Evolutionary conservation across 2,888 invertebrate genomes (phyloP), one percentile per base, ranked within the genome.

Genomic region (Ditylenchus weischeri): DNA sequence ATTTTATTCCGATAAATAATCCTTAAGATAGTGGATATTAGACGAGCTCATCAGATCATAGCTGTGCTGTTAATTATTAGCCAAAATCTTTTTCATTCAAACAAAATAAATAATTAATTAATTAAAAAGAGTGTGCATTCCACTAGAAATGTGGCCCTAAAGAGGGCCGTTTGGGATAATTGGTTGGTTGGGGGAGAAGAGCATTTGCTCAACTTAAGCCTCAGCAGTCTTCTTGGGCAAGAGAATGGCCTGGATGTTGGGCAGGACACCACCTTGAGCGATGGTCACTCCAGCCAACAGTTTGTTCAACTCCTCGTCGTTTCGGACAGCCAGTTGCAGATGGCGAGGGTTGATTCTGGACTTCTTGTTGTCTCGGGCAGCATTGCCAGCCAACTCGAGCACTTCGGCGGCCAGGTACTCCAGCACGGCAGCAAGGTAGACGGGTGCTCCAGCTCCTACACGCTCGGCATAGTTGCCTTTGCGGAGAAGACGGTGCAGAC

Each of bases 261-360:
- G 81, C 80, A 92, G 83, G 0, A 91, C 91, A 77, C 91, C 91
- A 69, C 91, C 91, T 84, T 91, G 89, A 35, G 90, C 89, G 81
- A 91, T 91, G 21, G 90, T 90, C 1, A 91, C 90, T 54, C 89
- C 89, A 59, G 76, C 66, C 67, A 80, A 72, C 54, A 78, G 71
- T 71, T 79, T 78, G 75, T 80, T 80, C 69, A 80, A 63, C 71
- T 80, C 80, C 68, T 80, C 80, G 75, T 80, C 80, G 73, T 80
- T 80, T 62, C 80, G 75, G 51, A 80, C 79, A 49, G 80, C 79
- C 50, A 80, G 71, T 65, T 79, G 80, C 36, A 80, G 69, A 71
- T 80, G 79, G 68, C 80, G 73, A 13, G 85, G 85, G 74, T 85
- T 84, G 75, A 85, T 86, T 75, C 85, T 81, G 18, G 83, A 76